A percentile compares a stretch with the other conserved stretches of the same genome.
Evolutionary conservation across 2,113 vertebrate species (phyloP).

Genomic region (Mormyrus lacerda): DNA sequence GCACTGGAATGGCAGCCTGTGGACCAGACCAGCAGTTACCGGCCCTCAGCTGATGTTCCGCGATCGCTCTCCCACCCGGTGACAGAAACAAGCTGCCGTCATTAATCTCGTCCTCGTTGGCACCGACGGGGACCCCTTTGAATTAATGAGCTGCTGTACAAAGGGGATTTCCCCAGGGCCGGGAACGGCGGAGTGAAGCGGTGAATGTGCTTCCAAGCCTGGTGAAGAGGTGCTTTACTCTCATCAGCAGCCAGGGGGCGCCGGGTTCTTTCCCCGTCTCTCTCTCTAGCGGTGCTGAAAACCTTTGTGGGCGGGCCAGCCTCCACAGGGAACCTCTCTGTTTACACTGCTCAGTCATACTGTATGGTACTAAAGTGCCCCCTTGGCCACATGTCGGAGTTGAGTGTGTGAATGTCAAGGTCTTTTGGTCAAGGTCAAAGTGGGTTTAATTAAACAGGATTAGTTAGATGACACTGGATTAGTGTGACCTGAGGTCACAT

Average conservation of each 20-base stretch:
- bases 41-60: background rate
- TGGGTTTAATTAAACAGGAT: background rate
- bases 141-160: conserved; percentile 11
- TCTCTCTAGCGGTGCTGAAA: background rate
- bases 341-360: background rate
- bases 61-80: background rate
- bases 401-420: background rate
- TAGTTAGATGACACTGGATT: background rate
- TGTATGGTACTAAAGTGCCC: background rate
- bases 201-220: background rate
- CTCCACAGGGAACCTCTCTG: background rate
- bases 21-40: background rate
- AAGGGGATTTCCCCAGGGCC: background rate
- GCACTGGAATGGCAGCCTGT: background rate
- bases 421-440: background rate
- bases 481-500: background rate
- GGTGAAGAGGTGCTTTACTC: background rate
- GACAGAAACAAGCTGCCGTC: background rate
- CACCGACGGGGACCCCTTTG: background rate
- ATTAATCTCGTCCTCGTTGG: background rate
- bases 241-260: background rate
- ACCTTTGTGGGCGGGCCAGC: background rate
- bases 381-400: background rate
- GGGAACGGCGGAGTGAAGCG: too few relatives aligned
- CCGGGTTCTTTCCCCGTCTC: background rate